Evolutionary conservation across 2,888 invertebrate genomes (phyloP).

Genomic region (Bruchidius siliquastri): DNA sequence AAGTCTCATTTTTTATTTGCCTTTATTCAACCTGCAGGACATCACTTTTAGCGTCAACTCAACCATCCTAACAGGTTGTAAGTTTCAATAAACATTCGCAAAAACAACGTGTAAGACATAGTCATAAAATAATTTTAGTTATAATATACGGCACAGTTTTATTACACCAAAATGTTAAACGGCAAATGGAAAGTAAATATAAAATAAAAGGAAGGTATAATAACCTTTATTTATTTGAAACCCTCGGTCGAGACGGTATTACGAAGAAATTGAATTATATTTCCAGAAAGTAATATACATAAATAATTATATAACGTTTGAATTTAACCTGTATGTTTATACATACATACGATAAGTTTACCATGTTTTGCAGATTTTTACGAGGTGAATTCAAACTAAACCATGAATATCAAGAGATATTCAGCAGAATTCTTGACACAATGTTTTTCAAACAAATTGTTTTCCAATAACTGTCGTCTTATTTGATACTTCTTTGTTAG

Average conservation of each 20-base stretch:
- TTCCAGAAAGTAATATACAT: neutral
- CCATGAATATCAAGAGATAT: too few relatives aligned
- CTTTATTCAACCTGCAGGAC: too few relatives aligned
- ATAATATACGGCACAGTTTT: neutral
- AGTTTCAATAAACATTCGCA: neutral
- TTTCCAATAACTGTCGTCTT: too few relatives aligned
- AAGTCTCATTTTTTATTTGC: too few relatives aligned
- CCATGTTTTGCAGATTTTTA: neutral
- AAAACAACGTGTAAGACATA: neutral
- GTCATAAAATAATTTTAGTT: neutral
- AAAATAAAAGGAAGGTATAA: neutral
- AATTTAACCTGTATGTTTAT: neutral
- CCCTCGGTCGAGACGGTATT: neutral
- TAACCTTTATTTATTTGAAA: neutral
- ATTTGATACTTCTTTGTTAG: too few relatives aligned
- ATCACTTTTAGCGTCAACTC: too few relatives aligned
- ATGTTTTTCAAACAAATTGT: too few relatives aligned
- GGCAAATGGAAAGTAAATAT: neutral
- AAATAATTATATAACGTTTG: neutral
- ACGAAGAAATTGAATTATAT: neutral
- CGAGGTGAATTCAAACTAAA: neutral
- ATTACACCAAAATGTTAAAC: neutral
- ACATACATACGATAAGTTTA: neutral
- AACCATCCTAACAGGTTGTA: neutral
- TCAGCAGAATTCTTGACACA: too few relatives aligned